A percentile compares a stretch with the other conserved stretches of the same genome.
phyloP scores from a whole-genome alignment of 2,797 vertebrate genomes.

The Vespertilio murinus region DNA sequence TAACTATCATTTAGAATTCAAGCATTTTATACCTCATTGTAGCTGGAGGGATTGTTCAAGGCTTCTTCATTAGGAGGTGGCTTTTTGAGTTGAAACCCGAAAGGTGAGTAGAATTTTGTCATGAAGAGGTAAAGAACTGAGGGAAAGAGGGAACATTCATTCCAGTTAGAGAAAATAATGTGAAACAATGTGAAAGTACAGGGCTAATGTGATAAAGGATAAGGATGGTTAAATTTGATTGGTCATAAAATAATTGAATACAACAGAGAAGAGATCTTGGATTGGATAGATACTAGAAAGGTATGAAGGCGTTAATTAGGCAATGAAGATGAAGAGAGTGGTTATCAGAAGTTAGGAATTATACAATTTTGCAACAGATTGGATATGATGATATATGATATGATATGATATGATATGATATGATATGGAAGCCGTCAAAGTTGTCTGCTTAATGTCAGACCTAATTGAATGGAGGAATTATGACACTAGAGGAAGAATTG shows the following conservation, averaged over 20 bases:
- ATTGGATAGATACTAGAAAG: constrained; percentile 4
- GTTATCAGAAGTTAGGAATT: not conserved
- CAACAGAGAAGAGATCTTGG: not conserved
- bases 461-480: not conserved
- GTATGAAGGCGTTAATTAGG: not conserved
- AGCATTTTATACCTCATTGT: not conserved
- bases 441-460: not conserved
- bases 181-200: not conserved
- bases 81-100: constrained; percentile 26
- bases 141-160: not conserved
- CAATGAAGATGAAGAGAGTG: not conserved
- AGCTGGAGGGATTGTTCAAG: not conserved
- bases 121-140: not conserved
- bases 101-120: not conserved
- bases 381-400: not conserved
- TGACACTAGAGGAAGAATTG: constrained; percentile 4
- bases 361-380: not conserved
- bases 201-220: not conserved
- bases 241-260: not conserved
- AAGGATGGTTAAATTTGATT: constrained; percentile 26
- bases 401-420: not conserved
- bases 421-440: not conserved
- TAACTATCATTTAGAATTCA: constrained; percentile 1
- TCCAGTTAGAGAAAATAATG: not conserved
- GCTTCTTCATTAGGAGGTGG: not conserved